Conservation (phyloP, 1,140 invertebrate species). For the Globodera rostochiensis region DNA sequence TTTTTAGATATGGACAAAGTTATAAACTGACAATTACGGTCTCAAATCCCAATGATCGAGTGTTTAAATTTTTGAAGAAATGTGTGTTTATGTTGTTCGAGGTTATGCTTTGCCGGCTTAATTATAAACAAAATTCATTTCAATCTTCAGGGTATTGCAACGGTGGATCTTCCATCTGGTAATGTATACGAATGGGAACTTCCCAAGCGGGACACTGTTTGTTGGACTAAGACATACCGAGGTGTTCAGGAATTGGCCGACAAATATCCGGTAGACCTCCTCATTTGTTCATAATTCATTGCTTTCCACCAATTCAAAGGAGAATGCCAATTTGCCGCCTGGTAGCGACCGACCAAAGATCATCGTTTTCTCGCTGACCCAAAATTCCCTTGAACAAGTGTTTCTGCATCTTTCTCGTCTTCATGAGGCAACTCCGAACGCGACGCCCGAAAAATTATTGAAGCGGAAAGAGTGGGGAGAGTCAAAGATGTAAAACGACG, state of each 20-base stretch:
- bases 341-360: conserved; percentile 39
- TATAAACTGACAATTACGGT: conserved; percentile 49
- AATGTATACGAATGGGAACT: conserved; percentile 43
- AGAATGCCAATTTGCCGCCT: background rate
- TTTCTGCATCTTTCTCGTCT: conserved; percentile 36
- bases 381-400: conserved; percentile 53
- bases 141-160: too few relatives aligned
- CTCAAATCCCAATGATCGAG: conserved; percentile 32
- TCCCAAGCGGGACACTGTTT: conserved; percentile 11
- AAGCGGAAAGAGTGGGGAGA: too few relatives aligned
- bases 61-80: conserved; percentile 17
- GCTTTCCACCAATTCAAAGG: background rate
- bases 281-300: too few relatives aligned
- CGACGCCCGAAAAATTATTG: too few relatives aligned
- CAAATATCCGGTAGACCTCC: conserved; percentile 29
- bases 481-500: too few relatives aligned
- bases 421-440: too few relatives aligned
- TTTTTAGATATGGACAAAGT: conserved; percentile 43
- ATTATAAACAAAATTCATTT: too few relatives aligned
- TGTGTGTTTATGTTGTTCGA: conserved; percentile 34
- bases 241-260: conserved; percentile 43
- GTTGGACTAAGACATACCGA: conserved; percentile 37
- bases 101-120: conserved; percentile 12
- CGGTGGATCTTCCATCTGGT: conserved; percentile 25
- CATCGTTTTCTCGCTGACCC: conserved; percentile 47